These are phyloP conservation scores for Allygus modestus DNA, from an alignment of 2,888 invertebrate species.

Conservation along the genomic window DNA sequence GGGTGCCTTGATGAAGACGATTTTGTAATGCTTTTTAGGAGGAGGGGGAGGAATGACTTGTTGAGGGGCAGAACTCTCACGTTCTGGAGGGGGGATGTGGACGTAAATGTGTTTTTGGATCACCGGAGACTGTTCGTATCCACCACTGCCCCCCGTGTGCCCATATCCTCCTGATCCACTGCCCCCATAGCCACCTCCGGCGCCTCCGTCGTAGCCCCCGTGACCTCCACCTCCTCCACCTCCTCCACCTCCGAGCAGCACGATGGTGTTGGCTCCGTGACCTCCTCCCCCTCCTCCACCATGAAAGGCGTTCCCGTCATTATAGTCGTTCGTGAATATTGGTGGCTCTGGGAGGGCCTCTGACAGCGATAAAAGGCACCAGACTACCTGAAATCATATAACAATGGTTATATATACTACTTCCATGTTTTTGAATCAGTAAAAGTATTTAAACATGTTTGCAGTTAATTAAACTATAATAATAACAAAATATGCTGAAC, in stretches of 20 bases:
- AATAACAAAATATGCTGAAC: too few species aligned
- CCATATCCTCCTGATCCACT: slow-evolving; percentile 33
- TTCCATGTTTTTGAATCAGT: too few species aligned
- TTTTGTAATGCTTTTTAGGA: slow-evolving; percentile 71
- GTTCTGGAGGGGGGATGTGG: slow-evolving; percentile 70
- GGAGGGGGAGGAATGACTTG: slow-evolving; percentile 69
- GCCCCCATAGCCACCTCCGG: slow-evolving; percentile 43
- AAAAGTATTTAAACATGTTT: too few species aligned
- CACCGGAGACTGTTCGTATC: slow-evolving; percentile 63
- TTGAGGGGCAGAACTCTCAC: slow-evolving; percentile 69
- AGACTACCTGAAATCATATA: slow-evolving; percentile 28
- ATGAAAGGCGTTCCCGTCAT: neutral
- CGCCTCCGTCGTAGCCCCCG: slow-evolving; percentile 48
- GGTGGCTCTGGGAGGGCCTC: slow-evolving; percentile 32
- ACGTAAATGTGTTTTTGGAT: slow-evolving; percentile 71
- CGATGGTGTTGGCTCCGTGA: slow-evolving; percentile 9
- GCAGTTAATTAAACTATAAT: too few species aligned
- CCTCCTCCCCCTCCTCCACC: slow-evolving; percentile 30
- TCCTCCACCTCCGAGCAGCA: slow-evolving; percentile 24
- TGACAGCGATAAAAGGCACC: slow-evolving; percentile 4
- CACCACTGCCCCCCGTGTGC: slow-evolving; percentile 30
- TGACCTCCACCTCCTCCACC: slow-evolving; percentile 31
- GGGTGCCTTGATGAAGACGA: slow-evolving; percentile 71
- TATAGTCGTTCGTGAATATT: slow-evolving; percentile 28
- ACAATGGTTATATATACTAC: neutral